These are phyloP conservation scores for Ectropis grisescens DNA, from an alignment of 1,140 invertebrate species.

Conservation along the genomic window DNA sequence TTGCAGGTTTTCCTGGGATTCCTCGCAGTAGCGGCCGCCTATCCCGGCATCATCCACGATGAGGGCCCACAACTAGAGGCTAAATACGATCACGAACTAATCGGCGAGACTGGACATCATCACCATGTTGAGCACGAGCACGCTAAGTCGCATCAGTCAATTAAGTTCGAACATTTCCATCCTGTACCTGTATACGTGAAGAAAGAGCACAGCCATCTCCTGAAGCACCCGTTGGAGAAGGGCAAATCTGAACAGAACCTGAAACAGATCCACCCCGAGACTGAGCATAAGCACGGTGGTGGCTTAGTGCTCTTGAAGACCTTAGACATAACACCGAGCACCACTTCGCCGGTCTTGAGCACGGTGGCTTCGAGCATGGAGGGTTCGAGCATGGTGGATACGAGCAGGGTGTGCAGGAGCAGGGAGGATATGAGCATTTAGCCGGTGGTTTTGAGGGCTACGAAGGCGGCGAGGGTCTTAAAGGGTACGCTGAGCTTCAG, in stretches of 20 bases:
- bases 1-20: slow-evolving; percentile 65
- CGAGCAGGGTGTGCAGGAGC: slow-evolving; percentile 34
- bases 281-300: slow-evolving; percentile 69
- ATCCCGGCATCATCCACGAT: slow-evolving; percentile 59
- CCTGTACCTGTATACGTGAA: slow-evolving; percentile 76
- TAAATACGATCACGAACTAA: slow-evolving; percentile 45
- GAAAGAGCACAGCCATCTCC: slow-evolving; percentile 73
- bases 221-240: slow-evolving; percentile 74
- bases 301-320: slow-evolving; percentile 72
- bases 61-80: slow-evolving; percentile 46
- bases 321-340: slow-evolving; percentile 70
- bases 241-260: slow-evolving; percentile 72
- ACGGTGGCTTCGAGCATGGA: slow-evolving; percentile 32
- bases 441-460: slow-evolving; percentile 43
- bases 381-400: slow-evolving; percentile 37
- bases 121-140: slow-evolving; percentile 73
- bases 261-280: slow-evolving; percentile 73
- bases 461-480: slow-evolving; percentile 45
- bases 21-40: slow-evolving; percentile 52
- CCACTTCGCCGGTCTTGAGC: slow-evolving; percentile 43
- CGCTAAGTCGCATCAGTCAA: slow-evolving; percentile 75
- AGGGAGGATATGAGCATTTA: slow-evolving; percentile 32
- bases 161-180: slow-evolving; percentile 76
- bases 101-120: slow-evolving; percentile 71
- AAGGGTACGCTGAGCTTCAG: slow-evolving; percentile 38